phyloP scores from a whole-genome alignment of 2,888 invertebrate genomes.

The Dasysyrphus tricinctus region DNA sequence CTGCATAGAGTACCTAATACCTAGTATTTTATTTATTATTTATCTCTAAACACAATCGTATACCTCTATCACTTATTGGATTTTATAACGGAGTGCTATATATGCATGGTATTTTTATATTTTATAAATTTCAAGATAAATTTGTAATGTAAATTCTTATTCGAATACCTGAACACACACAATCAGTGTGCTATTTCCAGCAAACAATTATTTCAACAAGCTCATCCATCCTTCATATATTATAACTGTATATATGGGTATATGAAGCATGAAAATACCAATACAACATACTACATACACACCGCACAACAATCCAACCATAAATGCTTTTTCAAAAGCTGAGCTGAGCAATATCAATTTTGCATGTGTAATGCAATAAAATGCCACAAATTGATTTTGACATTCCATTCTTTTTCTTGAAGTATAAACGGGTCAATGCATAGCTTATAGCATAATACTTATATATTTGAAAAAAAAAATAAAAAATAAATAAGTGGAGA shows the following conservation, averaged over 20 bases:
- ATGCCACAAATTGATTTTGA: slow-evolving; percentile 56
- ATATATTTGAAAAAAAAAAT: neutral
- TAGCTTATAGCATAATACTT: neutral
- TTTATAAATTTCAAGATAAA: neutral
- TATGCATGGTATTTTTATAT: no score
- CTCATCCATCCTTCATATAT: neutral
- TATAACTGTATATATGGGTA: neutral
- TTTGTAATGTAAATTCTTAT: slow-evolving; percentile 13
- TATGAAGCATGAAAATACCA: slow-evolving; percentile 3
- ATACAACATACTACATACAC: neutral
- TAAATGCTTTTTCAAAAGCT: slow-evolving; percentile 38
- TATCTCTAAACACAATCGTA: no score
- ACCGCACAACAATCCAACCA: slow-evolving; percentile 22
- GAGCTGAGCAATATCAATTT: slow-evolving; percentile 47
- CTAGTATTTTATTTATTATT: no score
- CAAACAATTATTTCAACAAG: slow-evolving; percentile 31
- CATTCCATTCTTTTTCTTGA: slow-evolving; percentile 24
- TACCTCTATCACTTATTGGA: no score
- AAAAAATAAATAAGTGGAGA: neutral
- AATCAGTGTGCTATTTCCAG: slow-evolving; percentile 20
- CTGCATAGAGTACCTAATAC: no score
- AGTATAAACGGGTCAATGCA: slow-evolving; percentile 46
- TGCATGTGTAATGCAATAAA: slow-evolving; percentile 45
- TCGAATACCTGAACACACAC: slow-evolving; percentile 23
- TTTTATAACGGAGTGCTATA: no score